Evolutionary conservation across 1,140 invertebrate species (phyloP).

Genomic region (Drosophila micromelanica): DNA sequence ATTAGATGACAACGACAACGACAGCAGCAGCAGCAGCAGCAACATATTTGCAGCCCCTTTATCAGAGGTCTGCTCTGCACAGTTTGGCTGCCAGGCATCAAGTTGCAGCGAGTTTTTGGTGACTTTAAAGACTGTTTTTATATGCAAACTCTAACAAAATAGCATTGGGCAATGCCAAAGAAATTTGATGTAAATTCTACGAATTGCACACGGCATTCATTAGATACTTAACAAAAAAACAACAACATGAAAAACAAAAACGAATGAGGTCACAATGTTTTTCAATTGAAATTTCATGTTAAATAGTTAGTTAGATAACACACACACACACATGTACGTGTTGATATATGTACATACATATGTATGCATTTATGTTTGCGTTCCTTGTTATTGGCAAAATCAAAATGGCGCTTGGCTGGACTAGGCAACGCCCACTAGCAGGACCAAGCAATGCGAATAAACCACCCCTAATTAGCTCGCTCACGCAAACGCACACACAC

Average conservation of each 20-base stretch:
- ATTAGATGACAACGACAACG: slow-evolving; percentile 65
- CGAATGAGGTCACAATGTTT: slow-evolving; percentile 65
- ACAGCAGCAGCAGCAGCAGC: slow-evolving; percentile 40
- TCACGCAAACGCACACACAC: slow-evolving; percentile 18
- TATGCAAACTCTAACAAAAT: slow-evolving; percentile 46
- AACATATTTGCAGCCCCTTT: slow-evolving; percentile 45
- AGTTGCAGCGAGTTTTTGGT: slow-evolving; percentile 46
- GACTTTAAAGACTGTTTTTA: slow-evolving; percentile 49
- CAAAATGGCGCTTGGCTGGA: slow-evolving; percentile 41
- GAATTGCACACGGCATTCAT: slow-evolving; percentile 70
- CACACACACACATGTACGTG: slow-evolving; percentile 3
- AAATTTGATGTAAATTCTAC: slow-evolving; percentile 76
- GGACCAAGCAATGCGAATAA: slow-evolving; percentile 38
- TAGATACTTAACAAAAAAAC: slow-evolving; percentile 49
- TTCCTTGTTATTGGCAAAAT: slow-evolving; percentile 32
- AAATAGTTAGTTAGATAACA: slow-evolving; percentile 38
- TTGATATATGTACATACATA: not conserved
- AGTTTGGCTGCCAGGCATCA: slow-evolving; percentile 35
- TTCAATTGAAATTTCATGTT: slow-evolving; percentile 48
- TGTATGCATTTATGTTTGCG: slow-evolving; percentile 1
- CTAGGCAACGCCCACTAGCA: slow-evolving; percentile 36
- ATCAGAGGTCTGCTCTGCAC: slow-evolving; percentile 12
- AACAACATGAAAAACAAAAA: not conserved
- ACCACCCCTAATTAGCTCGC: slow-evolving; percentile 41
- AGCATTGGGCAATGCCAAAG: slow-evolving; percentile 67